A percentile compares a stretch with the other conserved stretches of the same genome.
These are phyloP conservation scores for Tenualosa thibaudeaui DNA, from an alignment of 2,797 vertebrate genomes.

Conservation along the genomic window DNA sequence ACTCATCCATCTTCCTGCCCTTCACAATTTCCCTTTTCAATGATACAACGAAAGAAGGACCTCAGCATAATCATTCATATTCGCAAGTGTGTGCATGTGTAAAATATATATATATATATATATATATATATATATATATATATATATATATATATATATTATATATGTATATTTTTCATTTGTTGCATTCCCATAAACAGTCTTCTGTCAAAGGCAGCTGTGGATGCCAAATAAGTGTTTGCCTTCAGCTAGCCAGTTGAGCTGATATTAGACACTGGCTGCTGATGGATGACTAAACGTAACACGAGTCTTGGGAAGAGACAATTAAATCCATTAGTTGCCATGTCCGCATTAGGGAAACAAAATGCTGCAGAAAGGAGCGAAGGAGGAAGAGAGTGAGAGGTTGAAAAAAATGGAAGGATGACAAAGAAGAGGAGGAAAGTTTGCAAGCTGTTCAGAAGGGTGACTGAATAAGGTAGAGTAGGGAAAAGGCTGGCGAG, in stretches of 20 bases:
- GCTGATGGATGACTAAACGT: neutral
- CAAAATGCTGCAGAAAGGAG: conserved; percentile 26
- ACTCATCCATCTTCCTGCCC: neutral
- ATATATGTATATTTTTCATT: neutral
- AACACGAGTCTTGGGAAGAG: conserved; percentile 21
- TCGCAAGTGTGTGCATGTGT: neutral
- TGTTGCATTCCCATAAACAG: neutral
- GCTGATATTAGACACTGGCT: neutral
- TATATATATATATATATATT: neutral
- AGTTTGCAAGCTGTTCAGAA: neutral
- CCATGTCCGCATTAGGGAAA: conserved; percentile 9
- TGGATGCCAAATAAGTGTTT: neutral
- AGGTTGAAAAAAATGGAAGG: neutral
- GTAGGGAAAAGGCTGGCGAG: neutral
- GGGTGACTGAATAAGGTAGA: neutral
- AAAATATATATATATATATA: neutral
- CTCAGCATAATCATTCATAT: neutral
- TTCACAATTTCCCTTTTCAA: conserved; percentile 1
- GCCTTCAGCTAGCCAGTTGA: neutral
- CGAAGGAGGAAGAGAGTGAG: neutral
- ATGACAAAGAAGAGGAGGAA: neutral
- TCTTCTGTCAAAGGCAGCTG: neutral
- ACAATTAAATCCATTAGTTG: neutral
- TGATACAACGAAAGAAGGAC: neutral
- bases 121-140: neutral